phyloP scores from a whole-genome alignment of 2,797 vertebrate species.

The Tauraco hartlaubi region DNA sequence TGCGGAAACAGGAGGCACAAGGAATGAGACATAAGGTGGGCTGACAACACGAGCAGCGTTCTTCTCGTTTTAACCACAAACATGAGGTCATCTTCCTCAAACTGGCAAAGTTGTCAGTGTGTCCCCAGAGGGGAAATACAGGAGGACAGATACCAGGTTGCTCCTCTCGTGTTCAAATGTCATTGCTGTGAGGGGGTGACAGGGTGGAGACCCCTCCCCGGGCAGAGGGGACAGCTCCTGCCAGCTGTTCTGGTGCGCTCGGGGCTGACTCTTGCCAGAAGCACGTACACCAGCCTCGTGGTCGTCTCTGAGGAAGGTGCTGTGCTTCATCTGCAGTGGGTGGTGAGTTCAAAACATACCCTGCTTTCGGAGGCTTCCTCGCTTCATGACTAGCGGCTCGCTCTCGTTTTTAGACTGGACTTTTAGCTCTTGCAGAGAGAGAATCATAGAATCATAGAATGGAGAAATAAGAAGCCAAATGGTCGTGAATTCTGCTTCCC shows the following conservation, averaged over 20 bases:
- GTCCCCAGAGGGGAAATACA: background rate
- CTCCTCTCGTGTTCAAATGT: background rate
- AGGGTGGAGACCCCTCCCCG: fast-evolving
- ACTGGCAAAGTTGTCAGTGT: background rate
- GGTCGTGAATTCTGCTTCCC: background rate
- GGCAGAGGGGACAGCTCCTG: background rate
- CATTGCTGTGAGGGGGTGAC: background rate
- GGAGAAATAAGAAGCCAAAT: background rate
- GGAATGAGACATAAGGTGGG: background rate
- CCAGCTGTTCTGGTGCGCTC: background rate
- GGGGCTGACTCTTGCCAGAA: background rate
- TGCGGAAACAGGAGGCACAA: background rate
- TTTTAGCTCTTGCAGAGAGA: background rate
- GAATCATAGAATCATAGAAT: too few species aligned
- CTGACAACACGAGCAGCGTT: background rate
- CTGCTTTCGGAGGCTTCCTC: background rate
- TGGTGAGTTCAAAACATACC: background rate
- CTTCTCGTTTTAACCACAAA: background rate
- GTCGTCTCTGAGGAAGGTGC: background rate
- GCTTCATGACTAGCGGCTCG: background rate
- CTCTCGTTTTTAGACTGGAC: background rate
- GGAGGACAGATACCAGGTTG: background rate
- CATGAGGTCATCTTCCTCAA: background rate
- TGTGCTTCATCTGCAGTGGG: background rate
- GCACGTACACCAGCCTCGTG: fast-evolving